Conservation (phyloP, 1,140 invertebrate genomes). For the Cepaea nemoralis region DNA sequence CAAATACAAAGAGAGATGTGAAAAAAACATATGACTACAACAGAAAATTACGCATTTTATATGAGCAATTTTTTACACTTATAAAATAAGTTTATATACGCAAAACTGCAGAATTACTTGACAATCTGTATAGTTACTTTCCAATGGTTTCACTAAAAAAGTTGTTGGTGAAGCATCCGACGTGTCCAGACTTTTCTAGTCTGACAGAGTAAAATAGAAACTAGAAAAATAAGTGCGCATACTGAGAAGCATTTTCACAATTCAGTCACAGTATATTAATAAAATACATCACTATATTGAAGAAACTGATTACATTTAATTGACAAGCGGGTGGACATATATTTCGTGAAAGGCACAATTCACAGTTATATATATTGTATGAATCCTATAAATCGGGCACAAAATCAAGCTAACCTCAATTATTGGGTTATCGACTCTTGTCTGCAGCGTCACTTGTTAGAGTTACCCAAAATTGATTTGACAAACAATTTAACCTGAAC, state of each 20-base stretch:
- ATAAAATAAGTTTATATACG: background rate
- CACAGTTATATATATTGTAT: background rate
- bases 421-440: background rate
- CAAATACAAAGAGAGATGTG: too few relatives aligned
- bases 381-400: background rate
- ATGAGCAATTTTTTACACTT: background rate
- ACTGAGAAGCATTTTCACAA: background rate
- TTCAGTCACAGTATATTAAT: background rate
- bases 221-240: background rate
- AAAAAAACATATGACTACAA: too few relatives aligned
- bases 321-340: background rate
- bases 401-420: background rate
- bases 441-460: background rate
- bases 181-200: background rate
- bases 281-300: background rate
- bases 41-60: too few relatives aligned
- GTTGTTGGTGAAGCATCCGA: background rate
- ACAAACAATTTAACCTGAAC: too few relatives aligned
- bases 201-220: background rate
- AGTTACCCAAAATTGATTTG: too few relatives aligned
- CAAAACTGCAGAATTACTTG: background rate
- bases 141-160: background rate
- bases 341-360: background rate
- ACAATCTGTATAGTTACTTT: background rate
- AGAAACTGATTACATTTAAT: too few relatives aligned